phyloP scores from a whole-genome alignment of 2,113 vertebrate species.

The Tychaedon coryphoeus region DNA sequence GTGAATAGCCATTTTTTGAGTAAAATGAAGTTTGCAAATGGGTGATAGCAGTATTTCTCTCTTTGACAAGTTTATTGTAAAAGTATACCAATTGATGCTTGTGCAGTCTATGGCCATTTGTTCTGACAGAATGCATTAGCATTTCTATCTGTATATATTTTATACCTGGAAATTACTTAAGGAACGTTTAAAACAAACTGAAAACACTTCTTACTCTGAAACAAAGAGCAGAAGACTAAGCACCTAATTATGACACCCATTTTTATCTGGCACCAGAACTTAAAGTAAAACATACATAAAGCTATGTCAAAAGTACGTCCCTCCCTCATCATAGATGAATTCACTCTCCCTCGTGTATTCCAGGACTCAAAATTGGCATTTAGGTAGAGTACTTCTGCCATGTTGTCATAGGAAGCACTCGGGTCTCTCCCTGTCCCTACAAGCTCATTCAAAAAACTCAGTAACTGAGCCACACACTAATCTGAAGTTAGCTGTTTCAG shows the following conservation, averaged over 20 bases:
- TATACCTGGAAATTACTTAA: not conserved
- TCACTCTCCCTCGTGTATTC: not conserved
- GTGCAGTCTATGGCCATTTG: not conserved
- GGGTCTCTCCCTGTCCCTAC: not conserved
- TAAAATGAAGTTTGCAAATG: not conserved
- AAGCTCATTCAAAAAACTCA: not conserved
- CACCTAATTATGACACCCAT: not conserved
- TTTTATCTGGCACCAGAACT: not conserved
- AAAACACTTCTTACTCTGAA: not conserved
- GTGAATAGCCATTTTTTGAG: not conserved
- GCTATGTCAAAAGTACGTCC: not conserved
- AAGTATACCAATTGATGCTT: not conserved
- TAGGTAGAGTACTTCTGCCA: not conserved
- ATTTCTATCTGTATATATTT: not conserved
- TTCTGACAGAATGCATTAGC: not conserved
- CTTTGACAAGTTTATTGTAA: not conserved
- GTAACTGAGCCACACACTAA: not conserved
- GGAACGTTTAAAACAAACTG: not conserved
- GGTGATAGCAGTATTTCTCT: not conserved
- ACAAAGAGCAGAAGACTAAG: not conserved
- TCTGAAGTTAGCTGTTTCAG: not conserved
- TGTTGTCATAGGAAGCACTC: not conserved
- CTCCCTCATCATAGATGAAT: not conserved
- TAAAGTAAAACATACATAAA: not conserved
- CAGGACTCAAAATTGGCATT: not conserved